These are phyloP conservation scores for Orchesellides sinensis DNA, from an alignment of 2,888 invertebrate species.

Conservation along the genomic window DNA sequence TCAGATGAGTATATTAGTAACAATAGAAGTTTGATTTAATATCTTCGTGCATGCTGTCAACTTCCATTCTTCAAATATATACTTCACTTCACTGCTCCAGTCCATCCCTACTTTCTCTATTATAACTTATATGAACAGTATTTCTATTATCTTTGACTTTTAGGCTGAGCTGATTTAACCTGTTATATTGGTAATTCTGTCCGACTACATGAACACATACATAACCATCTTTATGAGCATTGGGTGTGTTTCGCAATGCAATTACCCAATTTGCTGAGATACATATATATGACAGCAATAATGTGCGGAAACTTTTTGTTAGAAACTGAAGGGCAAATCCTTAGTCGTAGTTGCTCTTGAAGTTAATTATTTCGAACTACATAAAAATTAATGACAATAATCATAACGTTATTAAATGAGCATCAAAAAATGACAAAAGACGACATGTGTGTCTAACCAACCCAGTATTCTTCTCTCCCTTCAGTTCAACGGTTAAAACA, in stretches of 20 bases:
- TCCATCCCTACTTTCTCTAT: no score
- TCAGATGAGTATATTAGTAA: no score
- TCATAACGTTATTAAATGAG: no score
- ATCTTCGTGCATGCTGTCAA: no score
- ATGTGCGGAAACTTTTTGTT: slow-evolving; percentile 55
- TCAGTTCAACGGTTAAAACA: background rate
- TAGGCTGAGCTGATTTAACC: no score
- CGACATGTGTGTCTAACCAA: background rate
- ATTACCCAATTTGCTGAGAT: background rate
- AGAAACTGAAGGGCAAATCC: slow-evolving; percentile 39
- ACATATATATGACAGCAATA: background rate
- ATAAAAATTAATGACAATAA: background rate
- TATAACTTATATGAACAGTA: no score
- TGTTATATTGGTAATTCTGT: no score
- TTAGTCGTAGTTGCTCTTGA: slow-evolving; percentile 46
- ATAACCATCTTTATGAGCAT: background rate
- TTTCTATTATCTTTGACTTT: no score
- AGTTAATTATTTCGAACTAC: slow-evolving; percentile 39
- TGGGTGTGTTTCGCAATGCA: slow-evolving; percentile 1
- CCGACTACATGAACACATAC: no score
- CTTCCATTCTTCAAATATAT: no score
- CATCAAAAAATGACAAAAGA: background rate
- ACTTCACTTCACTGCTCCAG: no score
- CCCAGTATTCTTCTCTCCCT: background rate
- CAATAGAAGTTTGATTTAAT: no score